Percentiles rank a stretch among this genome's conserved stretches.
phyloP scores from a whole-genome alignment of 2,888 invertebrate species.

The Therioaphis trifolii region DNA sequence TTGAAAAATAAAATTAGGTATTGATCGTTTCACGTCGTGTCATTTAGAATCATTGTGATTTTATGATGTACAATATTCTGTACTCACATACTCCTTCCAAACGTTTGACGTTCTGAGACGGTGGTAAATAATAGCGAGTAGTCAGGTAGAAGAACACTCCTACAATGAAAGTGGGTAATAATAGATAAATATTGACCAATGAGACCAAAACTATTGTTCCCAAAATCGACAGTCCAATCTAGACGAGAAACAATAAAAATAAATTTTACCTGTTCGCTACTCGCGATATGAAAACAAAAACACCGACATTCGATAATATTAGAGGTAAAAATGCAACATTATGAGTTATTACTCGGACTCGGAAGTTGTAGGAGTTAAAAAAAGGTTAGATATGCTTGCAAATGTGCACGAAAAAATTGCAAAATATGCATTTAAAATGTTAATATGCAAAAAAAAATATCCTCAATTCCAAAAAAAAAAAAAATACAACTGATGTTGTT shows the following conservation, averaged over 20 bases:
- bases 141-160: conserved; percentile 80
- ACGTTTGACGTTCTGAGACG: conserved; percentile 84
- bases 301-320: no score
- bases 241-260: conserved; percentile 72
- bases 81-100: conserved; percentile 84
- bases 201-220: conserved; percentile 82
- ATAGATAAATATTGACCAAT: conserved; percentile 79
- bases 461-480: no score
- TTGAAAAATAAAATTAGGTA: not conserved
- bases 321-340: no score
- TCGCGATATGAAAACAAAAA: no score
- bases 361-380: no score
- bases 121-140: conserved; percentile 80
- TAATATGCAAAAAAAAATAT: no score
- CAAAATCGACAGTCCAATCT: conserved; percentile 82
- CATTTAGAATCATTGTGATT: not conserved
- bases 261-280: conserved; percentile 64
- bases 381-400: no score
- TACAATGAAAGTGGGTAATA: conserved; percentile 79
- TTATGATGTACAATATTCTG: conserved; percentile 65
- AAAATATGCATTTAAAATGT: no score
- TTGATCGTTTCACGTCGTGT: not conserved
- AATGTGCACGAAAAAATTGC: no score
- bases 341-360: no score
- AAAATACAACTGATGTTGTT: no score